Evolutionary conservation across 2,888 invertebrate species (phyloP).

Genomic region (Kuschelorhynchus macadamiae): DNA sequence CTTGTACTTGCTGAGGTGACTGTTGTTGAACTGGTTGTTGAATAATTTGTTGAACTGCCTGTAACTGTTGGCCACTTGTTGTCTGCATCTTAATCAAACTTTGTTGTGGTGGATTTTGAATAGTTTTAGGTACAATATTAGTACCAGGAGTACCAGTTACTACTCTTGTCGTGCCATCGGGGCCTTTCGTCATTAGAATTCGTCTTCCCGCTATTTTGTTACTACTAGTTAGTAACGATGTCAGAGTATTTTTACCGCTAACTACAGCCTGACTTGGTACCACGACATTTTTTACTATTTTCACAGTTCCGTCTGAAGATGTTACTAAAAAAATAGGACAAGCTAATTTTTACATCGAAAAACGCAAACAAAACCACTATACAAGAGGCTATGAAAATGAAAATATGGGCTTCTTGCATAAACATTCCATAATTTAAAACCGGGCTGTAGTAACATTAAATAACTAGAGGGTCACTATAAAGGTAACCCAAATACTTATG

Average conservation of each 20-base stretch:
- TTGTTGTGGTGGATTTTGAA: constrained; percentile 66
- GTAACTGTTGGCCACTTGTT: constrained; percentile 61
- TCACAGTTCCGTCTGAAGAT: constrained; percentile 72
- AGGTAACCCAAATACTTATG: too few species aligned
- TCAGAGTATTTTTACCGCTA: constrained; percentile 76
- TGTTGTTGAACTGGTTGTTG: constrained; percentile 14
- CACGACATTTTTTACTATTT: constrained; percentile 77
- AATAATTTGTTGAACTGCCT: constrained; percentile 60
- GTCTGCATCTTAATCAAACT: constrained; percentile 71
- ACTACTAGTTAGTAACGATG: constrained; percentile 76
- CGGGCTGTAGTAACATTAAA: too few species aligned
- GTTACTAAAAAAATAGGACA: constrained; percentile 53
- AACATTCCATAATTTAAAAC: too few species aligned
- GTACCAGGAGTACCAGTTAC: constrained; percentile 75
- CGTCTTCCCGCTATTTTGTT: constrained; percentile 78
- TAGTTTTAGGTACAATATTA: constrained; percentile 71
- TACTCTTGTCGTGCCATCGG: constrained; percentile 77
- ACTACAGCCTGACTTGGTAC: constrained; percentile 71
- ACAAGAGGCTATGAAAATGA: too few species aligned
- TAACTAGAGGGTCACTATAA: too few species aligned
- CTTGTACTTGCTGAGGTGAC: constrained; percentile 24
- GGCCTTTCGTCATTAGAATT: constrained; percentile 83
- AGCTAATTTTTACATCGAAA: neutral
- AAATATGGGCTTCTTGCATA: too few species aligned
- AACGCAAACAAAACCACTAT: too few species aligned